Base-by-base conservation (phyloP, 2,888 invertebrate genomes). In the Zaprionus lineosus region DNA sequence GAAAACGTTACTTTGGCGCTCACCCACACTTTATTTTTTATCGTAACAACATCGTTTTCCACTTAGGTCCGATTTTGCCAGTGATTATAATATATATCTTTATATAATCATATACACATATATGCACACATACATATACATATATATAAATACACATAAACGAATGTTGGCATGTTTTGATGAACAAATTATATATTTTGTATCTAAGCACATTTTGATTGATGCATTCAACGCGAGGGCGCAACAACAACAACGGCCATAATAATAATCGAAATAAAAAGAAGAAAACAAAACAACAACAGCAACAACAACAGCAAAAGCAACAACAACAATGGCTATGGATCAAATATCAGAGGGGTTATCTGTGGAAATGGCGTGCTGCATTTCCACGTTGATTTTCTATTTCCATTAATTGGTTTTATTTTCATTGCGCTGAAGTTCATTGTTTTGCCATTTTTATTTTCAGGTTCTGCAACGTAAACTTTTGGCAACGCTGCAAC, bases 21-120 rank as follows among this genome's bases (percentile, higher is more conserved):
- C n/a, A n/a, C n/a, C n/a, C n/a, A n/a, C n/a, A n/a, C n/a, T n/a
- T n/a, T n/a, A n/a, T n/a, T n/a, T n/a, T n/a, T n/a, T n/a, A n/a
- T n/a, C n/a, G n/a, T n/a, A n/a, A 21, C 34, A 69, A 83, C 83
- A 74, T 58, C 70, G 66, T 70, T 83, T 83, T 74, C 50, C 79
- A 78, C 74, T 74, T 70, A 74, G n/a, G n/a, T n/a, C n/a, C n/a
- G n/a, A n/a, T n/a, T n/a, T n/a, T n/a, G n/a, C n/a, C n/a, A n/a
- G n/a, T n/a, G n/a, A n/a, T n/a, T n/a, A n/a, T n/a, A n/a, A n/a
- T n/a, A n/a, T n/a, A n/a, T n/a, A n/a, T n/a, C n/a, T n/a, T n/a
- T n/a, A n/a, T n/a, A n/a, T n/a, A n/a, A n/a, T n/a, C n/a, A 39
- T 44, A 40, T 36, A 8, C 14, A 16, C 5, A 19, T 2, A 3